Conservation (phyloP, 2,888 invertebrate species). For the Xanthia icteritia region DNA sequence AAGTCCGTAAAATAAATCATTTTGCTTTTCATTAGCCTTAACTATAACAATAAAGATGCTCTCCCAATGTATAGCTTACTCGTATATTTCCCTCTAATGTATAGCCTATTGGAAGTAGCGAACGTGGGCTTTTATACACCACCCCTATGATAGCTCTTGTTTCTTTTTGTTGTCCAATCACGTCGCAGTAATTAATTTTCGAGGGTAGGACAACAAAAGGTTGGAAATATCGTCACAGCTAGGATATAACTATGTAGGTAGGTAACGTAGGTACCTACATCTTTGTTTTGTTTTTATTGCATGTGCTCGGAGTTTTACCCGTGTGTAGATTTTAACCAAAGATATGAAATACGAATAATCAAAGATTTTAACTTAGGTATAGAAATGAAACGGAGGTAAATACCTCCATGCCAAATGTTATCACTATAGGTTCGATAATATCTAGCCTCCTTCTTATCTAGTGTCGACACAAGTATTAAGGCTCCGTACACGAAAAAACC, state of each 20-base stretch:
- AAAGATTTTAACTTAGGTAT: too few species aligned
- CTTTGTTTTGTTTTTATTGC: background rate
- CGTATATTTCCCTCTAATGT: slow-evolving; percentile 9
- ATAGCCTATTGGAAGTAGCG: background rate
- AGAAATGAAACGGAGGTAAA: background rate
- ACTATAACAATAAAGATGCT: slow-evolving; percentile 1
- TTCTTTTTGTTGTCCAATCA: slow-evolving; percentile 54
- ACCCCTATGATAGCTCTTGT: slow-evolving; percentile 6
- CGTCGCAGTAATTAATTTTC: slow-evolving; percentile 55
- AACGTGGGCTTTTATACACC: slow-evolving; percentile 23
- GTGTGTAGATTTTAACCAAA: background rate
- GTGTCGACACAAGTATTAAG: background rate
- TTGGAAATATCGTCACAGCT: slow-evolving; percentile 8
- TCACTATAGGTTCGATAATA: background rate
- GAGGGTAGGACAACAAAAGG: slow-evolving; percentile 29
- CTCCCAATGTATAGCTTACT: background rate
- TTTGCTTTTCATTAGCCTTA: background rate
- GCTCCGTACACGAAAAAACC: too few species aligned
- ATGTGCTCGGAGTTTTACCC: background rate
- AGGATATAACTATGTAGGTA: background rate
- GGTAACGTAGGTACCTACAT: background rate
- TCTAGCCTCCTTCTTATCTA: background rate
- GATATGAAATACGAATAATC: too few species aligned
- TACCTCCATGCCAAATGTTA: background rate
- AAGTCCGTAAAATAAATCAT: slow-evolving; percentile 9